Conservation (phyloP, 1,140 invertebrate species). For the Sycophila sp. region DNA sequence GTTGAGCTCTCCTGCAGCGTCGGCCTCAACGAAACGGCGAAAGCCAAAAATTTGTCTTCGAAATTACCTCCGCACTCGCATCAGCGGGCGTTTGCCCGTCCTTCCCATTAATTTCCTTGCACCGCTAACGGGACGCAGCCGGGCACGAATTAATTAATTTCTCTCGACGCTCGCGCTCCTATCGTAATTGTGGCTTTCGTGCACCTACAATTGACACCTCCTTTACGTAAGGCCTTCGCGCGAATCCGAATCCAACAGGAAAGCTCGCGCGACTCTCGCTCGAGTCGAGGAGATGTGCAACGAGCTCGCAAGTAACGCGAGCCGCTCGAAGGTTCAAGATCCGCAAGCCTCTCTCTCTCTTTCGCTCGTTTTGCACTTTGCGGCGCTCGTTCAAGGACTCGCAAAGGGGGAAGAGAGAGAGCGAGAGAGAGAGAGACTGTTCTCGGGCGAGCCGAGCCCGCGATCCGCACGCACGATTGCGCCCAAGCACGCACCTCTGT, state of each 20-base stretch:
- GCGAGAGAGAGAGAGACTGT: neutral
- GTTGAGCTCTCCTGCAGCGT: no score
- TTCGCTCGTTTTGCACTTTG: neutral
- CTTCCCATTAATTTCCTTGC: no score
- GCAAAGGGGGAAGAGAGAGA: no score
- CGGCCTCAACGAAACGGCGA: no score
- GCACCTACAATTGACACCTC: neutral
- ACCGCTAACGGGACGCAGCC: no score
- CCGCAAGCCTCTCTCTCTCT: constrained; percentile 17
- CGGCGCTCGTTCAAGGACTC: constrained; percentile 3
- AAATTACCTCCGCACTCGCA: no score
- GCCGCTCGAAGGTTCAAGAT: constrained; percentile 30
- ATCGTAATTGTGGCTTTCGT: no score
- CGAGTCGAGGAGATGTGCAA: neutral
- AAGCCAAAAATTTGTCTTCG: no score
- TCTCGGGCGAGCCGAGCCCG: neutral
- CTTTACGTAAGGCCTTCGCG: neutral
- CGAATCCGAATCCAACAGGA: no score
- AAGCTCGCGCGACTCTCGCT: no score
- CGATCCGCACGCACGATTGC: neutral
- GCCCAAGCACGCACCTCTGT: neutral
- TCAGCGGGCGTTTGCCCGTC: no score
- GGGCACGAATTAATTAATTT: no score
- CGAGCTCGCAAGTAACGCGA: constrained; percentile 10
- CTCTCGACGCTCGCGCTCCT: neutral